Base-by-base conservation (phyloP, 2,888 invertebrate genomes). In the Nemoura dubitans region DNA sequence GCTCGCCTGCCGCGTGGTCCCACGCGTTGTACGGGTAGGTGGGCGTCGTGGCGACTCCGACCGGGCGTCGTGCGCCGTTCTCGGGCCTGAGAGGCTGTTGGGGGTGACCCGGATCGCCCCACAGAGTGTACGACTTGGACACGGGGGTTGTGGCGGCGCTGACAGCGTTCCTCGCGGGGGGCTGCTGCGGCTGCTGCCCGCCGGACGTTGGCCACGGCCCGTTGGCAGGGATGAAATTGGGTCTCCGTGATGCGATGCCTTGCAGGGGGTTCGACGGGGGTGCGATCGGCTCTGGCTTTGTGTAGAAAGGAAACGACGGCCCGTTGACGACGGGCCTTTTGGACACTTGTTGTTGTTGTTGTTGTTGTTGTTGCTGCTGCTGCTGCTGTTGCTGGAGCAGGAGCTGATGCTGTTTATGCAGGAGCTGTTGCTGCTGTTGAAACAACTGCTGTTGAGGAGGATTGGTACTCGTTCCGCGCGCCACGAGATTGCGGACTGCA, bases 261-360 rank as follows among this genome's bases (percentile, higher is more conserved):
- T 59, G 59, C 21, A 59, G 21, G 21, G 59, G 59, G 59, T 59
- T 59, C 16, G 59, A 59, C 10, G 59, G 59, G 59, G 59, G 59
- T 28, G 86, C 30, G 85, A 87, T 28, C 81, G 88, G 88, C 3
- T 87, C 87, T 27, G 88, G 88, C 27, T 87, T 88, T 77, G 93
- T 93, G 91, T 94, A 94, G 81, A 93, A 92, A 88, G 93, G 92
- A 91, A 94, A 94, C 59, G 91, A 90, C n/a, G 83, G 43, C 0
- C 26, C 26, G 78, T 78, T 78, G 78, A 59, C 59, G 88, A 91
- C 42, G 42, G 86, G 30, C 28, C 76, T 59, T 86, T 16, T 83
- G 27, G 87, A 85, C 27, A 78, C 27, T 78, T 78, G 36, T 78
- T 87, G 81, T 85, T 42, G 80, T 82, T 27, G 78, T 76, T 76